phyloP scores from a whole-genome alignment of 1,140 invertebrate species.

The Pygmarrhopalites habei region DNA sequence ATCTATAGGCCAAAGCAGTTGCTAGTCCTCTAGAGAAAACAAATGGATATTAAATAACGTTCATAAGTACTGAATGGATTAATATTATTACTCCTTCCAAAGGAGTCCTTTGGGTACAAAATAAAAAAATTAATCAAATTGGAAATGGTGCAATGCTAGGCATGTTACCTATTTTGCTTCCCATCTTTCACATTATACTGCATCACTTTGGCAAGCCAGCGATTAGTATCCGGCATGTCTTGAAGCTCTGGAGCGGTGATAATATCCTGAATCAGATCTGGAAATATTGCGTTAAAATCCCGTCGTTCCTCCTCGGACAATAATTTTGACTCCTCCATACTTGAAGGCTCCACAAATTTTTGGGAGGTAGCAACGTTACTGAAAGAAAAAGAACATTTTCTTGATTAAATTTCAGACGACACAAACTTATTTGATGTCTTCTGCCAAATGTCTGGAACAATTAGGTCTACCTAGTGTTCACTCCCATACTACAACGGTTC shows the following conservation, averaged over 20 bases:
- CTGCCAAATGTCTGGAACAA: too few relatives aligned
- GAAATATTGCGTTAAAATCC: constrained; percentile 78
- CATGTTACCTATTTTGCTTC: constrained; percentile 53
- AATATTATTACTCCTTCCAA: too few relatives aligned
- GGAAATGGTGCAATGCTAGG: too few relatives aligned
- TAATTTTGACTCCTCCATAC: constrained; percentile 26
- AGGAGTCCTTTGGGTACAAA: too few relatives aligned
- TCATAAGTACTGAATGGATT: too few relatives aligned
- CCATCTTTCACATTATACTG: constrained; percentile 76
- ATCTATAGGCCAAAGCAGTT: constrained; percentile 69
- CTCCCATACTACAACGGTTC: too few relatives aligned
- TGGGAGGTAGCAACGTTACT: background rate
- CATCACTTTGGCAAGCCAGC: constrained; percentile 51
- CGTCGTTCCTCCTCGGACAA: constrained; percentile 64
- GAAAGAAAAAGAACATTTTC: too few relatives aligned
- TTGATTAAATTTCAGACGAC: too few relatives aligned
- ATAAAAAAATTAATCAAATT: too few relatives aligned
- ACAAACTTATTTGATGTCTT: too few relatives aligned
- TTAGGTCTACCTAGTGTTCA: too few relatives aligned
- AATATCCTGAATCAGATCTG: constrained; percentile 69
- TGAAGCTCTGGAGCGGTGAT: constrained; percentile 51
- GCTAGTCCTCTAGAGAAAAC: constrained; percentile 59
- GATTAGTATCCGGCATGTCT: constrained; percentile 29
- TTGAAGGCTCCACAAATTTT: too few relatives aligned
- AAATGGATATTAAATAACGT: constrained; percentile 44